Evolutionary conservation across 2,113 vertebrate genomes (phyloP), one percentile per base, ranked within the genome.

Genomic region (Aptenodytes forsteri): DNA sequence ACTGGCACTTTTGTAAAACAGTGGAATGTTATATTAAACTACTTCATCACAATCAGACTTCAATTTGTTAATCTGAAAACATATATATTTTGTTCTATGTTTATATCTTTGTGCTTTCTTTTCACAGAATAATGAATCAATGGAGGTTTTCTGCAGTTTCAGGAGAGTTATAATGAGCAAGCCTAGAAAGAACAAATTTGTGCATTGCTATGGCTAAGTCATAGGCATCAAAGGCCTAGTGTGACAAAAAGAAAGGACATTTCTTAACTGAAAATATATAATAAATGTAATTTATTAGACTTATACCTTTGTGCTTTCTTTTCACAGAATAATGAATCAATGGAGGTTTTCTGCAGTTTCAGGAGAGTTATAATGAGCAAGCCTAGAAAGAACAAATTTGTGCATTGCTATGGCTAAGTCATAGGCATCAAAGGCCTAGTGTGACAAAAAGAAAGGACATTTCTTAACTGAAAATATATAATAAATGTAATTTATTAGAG

Each of bases 281-380:
- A 70, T 78, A 95, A 91, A 87, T 78, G 25, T 30, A 87, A 77
- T 94, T 89, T 82, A 71, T 83, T 87, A 73, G 36, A 75, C n/a
- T 83, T 83, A 19, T 42, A 36, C 42, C 55, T 80, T 61, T 84
- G 8, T 58, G 26, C n/a, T 85, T 93, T 83, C 13, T 16, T 58
- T 70, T 17, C 52, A 49, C 2, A 7, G 11, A 78, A 27, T 49
- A 79, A 62, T 55, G 62, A 91, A 69, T 40, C 72, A 62, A 7
- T 62, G 22, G 47, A 71, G 71, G 36, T 73, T 87, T 91, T 36
- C 38, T 8, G 8, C 47, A 58, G 29, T 91, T 93, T 75, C 47
- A 56, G 66, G n/a, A 73, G 50, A 30, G 32, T 82, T 91, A 25
- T 54, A 87, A 73, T 82, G 49, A 93, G 34, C 26, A 81, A 93